Percentiles rank a stretch among this genome's conserved stretches.
Evolutionary conservation across 2,113 vertebrate genomes (phyloP).

Genomic region (Hiodon tergisus): DNA sequence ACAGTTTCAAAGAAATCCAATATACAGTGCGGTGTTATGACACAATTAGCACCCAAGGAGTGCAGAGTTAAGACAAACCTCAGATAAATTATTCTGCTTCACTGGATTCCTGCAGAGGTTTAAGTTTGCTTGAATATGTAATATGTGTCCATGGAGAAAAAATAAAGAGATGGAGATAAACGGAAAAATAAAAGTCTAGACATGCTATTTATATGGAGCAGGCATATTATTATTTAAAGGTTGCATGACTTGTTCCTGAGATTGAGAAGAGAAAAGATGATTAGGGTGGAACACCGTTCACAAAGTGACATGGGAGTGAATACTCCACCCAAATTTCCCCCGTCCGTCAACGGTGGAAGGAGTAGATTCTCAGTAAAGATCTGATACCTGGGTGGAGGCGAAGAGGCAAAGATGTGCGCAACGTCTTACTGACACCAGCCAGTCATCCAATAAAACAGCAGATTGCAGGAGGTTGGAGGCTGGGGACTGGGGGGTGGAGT

Average conservation of each 20-base stretch:
- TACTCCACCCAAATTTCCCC: too few species aligned
- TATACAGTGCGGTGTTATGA: conserved; percentile 21
- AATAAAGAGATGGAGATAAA: conserved; percentile 36
- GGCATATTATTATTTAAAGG: conserved; percentile 55
- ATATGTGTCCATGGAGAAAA: conserved; percentile 26
- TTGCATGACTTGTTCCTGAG: conserved; percentile 26
- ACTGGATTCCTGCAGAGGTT: conserved; percentile 45
- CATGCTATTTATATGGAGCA: conserved; percentile 48
- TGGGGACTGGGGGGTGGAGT: not conserved
- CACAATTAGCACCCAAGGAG: conserved; percentile 23
- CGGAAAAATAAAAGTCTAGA: conserved; percentile 51
- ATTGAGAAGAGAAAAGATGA: too few species aligned
- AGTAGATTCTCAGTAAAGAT: not conserved
- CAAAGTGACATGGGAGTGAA: too few species aligned
- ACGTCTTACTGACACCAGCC: not conserved
- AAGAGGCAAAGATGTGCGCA: not conserved
- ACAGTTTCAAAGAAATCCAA: conserved; percentile 21
- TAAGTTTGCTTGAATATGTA: conserved; percentile 39
- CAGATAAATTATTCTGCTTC: conserved; percentile 32
- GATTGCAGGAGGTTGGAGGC: conserved; percentile 14
- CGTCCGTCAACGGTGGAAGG: conserved; percentile 5
- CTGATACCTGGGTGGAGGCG: too few species aligned
- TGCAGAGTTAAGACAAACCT: conserved; percentile 24
- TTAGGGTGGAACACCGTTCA: too few species aligned
- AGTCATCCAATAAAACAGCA: not conserved